phyloP scores from a whole-genome alignment of 2,888 invertebrate genomes.

The Heliconius hortense region DNA sequence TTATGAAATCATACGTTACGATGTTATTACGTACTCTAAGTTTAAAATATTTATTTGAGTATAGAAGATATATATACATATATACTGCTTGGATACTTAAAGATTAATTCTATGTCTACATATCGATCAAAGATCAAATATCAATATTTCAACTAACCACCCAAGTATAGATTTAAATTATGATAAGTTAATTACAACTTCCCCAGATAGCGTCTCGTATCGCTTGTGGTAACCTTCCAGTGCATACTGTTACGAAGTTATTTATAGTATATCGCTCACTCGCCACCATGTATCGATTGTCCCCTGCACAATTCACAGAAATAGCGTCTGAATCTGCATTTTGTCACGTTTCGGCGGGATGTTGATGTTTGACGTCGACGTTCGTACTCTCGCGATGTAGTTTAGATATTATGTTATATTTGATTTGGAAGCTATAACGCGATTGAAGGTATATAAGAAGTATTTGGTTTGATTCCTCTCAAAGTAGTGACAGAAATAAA shows the following conservation, averaged over 20 bases:
- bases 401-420: slow-evolving; percentile 16
- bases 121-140: too few species aligned
- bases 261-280: slow-evolving; percentile 21
- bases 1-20: slow-evolving; percentile 6
- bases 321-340: slow-evolving; percentile 39
- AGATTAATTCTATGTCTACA: background rate
- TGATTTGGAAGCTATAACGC: background rate
- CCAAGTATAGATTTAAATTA: background rate
- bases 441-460: background rate
- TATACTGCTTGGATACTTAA: background rate
- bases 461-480: background rate
- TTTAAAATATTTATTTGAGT: background rate
- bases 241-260: background rate
- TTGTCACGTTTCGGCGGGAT: slow-evolving; percentile 37
- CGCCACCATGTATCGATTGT: slow-evolving; percentile 20
- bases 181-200: background rate
- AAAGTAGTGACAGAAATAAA: too few species aligned
- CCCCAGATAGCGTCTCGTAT: background rate
- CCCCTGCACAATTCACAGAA: slow-evolving; percentile 36
- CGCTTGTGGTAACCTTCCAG: background rate
- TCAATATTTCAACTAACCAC: background rate
- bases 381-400: background rate
- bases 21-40: background rate
- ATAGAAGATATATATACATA: background rate
- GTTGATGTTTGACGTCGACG: slow-evolving; percentile 1